Evolutionary conservation across 2,113 vertebrate genomes (phyloP).

Genomic region (Panurus biarmicus): DNA sequence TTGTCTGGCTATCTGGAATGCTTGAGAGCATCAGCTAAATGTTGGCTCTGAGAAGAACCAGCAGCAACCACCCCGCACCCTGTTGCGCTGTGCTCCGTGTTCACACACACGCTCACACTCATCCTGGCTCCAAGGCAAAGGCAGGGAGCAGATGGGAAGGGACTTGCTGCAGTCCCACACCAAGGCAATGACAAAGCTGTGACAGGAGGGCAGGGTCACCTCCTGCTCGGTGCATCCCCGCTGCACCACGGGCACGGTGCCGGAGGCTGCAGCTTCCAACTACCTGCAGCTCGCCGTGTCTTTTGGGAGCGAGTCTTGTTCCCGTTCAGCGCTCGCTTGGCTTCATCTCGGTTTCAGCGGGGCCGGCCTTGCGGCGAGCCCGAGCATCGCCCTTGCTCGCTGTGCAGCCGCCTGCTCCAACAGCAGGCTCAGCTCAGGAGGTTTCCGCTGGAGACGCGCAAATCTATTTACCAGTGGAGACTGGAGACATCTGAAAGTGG

Average conservation of each 20-base stretch:
- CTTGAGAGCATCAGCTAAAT: background rate
- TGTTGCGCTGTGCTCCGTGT: background rate
- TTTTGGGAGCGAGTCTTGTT: background rate
- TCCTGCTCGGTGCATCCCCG: background rate
- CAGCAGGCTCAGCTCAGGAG: background rate
- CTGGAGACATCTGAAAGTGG: slow-evolving; percentile 28
- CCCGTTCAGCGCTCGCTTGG: background rate
- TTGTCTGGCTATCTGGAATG: background rate
- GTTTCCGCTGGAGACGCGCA: background rate
- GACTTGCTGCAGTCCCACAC: slow-evolving; percentile 27
- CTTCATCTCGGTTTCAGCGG: background rate
- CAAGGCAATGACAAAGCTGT: background rate
- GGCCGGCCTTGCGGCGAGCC: rapidly evolving
- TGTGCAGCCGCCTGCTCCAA: background rate
- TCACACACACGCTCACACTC: background rate
- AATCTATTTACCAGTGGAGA: slow-evolving; percentile 36
- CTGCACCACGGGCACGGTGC: background rate
- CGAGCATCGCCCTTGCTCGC: background rate
- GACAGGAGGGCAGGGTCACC: background rate
- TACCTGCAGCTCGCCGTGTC: background rate
- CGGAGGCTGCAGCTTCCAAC: background rate
- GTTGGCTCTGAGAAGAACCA: background rate
- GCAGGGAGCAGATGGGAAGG: slow-evolving; percentile 40
- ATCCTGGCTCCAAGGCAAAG: background rate
- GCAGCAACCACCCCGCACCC: background rate